Conservation (phyloP, 2,888 invertebrate species). For the Tillus elongatus region DNA sequence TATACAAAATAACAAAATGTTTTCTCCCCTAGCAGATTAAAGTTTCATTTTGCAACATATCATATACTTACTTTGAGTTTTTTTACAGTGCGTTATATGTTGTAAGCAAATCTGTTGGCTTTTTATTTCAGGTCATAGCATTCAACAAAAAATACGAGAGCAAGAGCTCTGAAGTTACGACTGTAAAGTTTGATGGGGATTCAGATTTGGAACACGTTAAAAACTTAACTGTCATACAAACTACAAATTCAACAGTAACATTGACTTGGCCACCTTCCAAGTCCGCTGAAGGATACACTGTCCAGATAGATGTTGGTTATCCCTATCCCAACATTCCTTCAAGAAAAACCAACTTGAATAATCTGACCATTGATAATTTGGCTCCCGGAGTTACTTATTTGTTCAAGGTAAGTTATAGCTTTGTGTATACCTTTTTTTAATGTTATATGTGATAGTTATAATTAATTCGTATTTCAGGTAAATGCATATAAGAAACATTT, state of each 20-base stretch:
- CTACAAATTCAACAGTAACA: constrained; percentile 46
- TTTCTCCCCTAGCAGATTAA: too few relatives aligned
- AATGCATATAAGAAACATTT: constrained; percentile 51
- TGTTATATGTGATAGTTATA: too few relatives aligned
- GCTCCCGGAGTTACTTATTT: constrained; percentile 45
- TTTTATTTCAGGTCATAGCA: constrained; percentile 51
- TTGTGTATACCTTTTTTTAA: too few relatives aligned
- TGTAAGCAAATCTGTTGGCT: background rate
- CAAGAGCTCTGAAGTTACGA: constrained; percentile 48
- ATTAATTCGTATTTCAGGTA: constrained; percentile 44
- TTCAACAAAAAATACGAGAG: constrained; percentile 55
- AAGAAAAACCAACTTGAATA: constrained; percentile 41
- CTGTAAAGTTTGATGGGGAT: constrained; percentile 54
- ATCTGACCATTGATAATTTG: constrained; percentile 39
- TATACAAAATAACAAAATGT: too few relatives aligned
- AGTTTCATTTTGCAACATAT: too few relatives aligned
- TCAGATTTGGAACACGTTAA: constrained; percentile 54
- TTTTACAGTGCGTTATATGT: background rate
- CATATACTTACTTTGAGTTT: too few relatives aligned
- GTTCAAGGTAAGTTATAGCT: constrained; percentile 43
- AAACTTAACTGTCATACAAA: constrained; percentile 45
- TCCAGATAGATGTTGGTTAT: constrained; percentile 36
- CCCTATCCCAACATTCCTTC: constrained; percentile 49
- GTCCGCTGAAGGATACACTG: constrained; percentile 34
- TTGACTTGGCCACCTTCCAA: constrained; percentile 50